phyloP scores from a whole-genome alignment of 2,888 invertebrate genomes.

The Lampropteryx suffumata region DNA sequence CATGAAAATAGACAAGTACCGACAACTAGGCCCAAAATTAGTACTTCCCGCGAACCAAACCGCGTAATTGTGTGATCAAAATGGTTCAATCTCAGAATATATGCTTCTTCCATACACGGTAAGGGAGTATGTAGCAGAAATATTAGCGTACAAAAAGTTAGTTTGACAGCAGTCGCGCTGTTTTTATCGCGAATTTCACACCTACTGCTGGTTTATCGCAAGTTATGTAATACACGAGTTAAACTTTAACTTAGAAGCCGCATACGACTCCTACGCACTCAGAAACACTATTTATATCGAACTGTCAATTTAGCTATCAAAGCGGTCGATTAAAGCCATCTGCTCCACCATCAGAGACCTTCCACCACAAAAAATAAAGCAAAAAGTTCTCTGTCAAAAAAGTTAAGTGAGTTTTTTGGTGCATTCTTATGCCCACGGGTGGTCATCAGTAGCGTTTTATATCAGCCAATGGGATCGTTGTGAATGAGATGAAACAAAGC shows the following conservation, averaged over 20 bases:
- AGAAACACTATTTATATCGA: constrained; percentile 32
- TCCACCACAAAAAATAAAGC: constrained; percentile 32
- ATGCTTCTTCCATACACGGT: too few relatives aligned
- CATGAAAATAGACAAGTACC: too few relatives aligned
- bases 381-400: constrained; percentile 23
- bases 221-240: too few relatives aligned
- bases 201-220: too few relatives aligned
- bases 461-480: constrained; percentile 59
- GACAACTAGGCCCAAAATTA: too few relatives aligned
- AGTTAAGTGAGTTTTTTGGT: constrained; percentile 37
- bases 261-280: constrained; percentile 12
- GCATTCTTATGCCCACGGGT: constrained; percentile 48
- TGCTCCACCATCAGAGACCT: constrained; percentile 35
- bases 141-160: too few relatives aligned
- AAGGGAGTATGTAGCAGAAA: too few relatives aligned
- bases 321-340: constrained; percentile 57
- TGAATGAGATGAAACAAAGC: constrained; percentile 73
- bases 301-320: constrained; percentile 70
- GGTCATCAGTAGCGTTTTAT: constrained; percentile 44
- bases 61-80: too few relatives aligned
- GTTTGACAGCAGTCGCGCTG: too few relatives aligned
- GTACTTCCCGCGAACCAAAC: too few relatives aligned
- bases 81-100: too few relatives aligned
- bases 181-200: too few relatives aligned
- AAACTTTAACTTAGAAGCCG: neutral